Percentiles rank a stretch among this genome's conserved stretches.
Evolutionary conservation across 1,140 invertebrate genomes (phyloP).

Genomic region (Yoshiicerus persimilis): DNA sequence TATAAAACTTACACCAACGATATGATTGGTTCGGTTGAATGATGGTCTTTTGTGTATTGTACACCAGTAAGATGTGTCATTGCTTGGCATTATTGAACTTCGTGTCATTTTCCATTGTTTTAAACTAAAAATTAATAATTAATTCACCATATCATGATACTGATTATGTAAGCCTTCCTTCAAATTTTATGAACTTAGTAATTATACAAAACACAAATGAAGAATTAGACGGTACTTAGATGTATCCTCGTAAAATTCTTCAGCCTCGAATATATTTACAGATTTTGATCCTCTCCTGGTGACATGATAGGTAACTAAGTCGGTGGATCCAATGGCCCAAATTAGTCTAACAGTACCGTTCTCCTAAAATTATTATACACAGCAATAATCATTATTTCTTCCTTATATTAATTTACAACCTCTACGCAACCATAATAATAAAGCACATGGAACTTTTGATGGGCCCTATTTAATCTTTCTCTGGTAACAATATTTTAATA

Average conservation of each 20-base stretch:
- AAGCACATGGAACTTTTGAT: no score
- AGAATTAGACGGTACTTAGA: no score
- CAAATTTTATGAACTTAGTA: no score
- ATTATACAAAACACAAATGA: no score
- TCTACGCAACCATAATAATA: no score
- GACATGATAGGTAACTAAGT: not conserved
- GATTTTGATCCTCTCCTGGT: not conserved
- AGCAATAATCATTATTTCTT: no score
- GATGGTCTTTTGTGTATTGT: conserved; percentile 19
- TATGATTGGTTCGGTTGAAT: not conserved
- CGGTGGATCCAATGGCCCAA: not conserved
- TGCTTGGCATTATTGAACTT: not conserved
- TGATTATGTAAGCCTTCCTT: no score
- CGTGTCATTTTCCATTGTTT: not conserved
- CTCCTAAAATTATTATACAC: no score
- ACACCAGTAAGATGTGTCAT: conserved; percentile 38
- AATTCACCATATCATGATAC: no score
- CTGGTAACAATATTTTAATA: no score
- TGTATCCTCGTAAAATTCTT: not conserved
- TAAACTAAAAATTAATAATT: not conserved
- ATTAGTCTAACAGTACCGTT: not conserved
- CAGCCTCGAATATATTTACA: not conserved
- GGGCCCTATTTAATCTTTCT: no score
- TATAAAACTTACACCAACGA: conserved; percentile 29
- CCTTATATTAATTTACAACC: no score